Evolutionary conservation across 2,888 invertebrate species (phyloP), one percentile per base, ranked within the genome.

Genomic region (Eupithecia vulgata): DNA sequence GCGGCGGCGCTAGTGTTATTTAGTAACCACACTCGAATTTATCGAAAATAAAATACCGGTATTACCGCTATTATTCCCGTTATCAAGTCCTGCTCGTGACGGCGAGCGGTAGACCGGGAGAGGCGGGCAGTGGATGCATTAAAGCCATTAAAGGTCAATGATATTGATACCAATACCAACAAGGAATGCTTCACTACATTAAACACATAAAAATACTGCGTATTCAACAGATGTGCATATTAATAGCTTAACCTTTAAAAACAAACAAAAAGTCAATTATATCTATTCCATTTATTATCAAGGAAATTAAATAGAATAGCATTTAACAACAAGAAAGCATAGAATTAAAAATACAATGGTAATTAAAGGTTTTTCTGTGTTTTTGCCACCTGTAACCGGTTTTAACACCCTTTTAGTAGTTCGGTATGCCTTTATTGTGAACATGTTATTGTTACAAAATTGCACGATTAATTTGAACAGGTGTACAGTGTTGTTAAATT

Each of bases 201-300:
- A 52, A 52, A 1, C 21, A 52, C 3, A 52, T 64, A 40, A 64
- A 21, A 40, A 21, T 21, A 61, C 8, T 6, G 61, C 0, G 1
- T 40, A 65, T 25, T 37, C 25, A 65, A 35, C 65, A 65, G 65
- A 35, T 37, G 37, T 65, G 1, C 40, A 59, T 73, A 73, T 68
- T 71, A 61, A 34, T 71, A 59, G 21, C 1, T 52, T 73, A 62
- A 73, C 75, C 75, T 76, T 76, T 76, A 15, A 34, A 57, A 64
- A 30, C 40, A 25, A 10, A 42, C 70, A 73, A 73, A 67, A 73
- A 73, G 30, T 21, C n/a, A 34, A 64, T 72, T 72, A 68, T 21
- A 40, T 64, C 64, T 34, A 34, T 42, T 72, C 64, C 48, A 48
- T 15, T 42, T 68, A 72, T 69, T 72, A 66, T 59, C 35, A 64